These are phyloP conservation scores for Portevinia maculata DNA, from an alignment of 2,888 invertebrate genomes.

Conservation along the genomic window DNA sequence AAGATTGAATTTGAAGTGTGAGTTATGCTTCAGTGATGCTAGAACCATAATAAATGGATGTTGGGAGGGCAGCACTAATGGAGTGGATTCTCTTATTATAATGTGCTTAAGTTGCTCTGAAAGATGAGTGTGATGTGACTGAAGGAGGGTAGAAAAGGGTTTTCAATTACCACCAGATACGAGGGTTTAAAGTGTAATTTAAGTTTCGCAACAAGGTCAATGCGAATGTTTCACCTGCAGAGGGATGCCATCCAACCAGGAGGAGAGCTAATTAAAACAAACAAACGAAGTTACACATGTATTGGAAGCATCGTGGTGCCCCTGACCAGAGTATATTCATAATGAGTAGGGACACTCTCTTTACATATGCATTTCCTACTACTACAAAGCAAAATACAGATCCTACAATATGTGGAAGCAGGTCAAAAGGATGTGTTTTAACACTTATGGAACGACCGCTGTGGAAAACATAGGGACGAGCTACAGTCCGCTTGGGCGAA, in stretches of 20 bases:
- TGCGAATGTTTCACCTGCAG: neutral
- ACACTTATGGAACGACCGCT: no score
- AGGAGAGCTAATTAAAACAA: constrained; percentile 54
- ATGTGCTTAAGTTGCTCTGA: constrained; percentile 51
- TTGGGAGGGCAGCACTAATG: constrained; percentile 32
- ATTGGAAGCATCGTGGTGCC: neutral
- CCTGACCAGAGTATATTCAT: no score
- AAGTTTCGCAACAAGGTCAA: constrained; percentile 47
- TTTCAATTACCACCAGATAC: constrained; percentile 45
- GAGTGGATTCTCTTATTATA: constrained; percentile 54
- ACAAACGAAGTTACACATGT: constrained; percentile 36
- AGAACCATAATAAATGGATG: constrained; percentile 1
- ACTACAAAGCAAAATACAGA: no score
- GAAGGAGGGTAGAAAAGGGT: constrained; percentile 33
- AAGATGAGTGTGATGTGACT: constrained; percentile 15
- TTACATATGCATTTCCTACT: no score
- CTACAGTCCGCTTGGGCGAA: no score
- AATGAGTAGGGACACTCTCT: no score
- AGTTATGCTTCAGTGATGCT: constrained; percentile 35
- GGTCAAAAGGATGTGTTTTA: no score
- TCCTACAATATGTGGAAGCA: no score
- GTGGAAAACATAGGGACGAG: no score
- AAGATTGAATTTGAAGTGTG: constrained; percentile 56
- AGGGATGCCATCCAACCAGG: neutral
- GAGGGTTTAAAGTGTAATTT: constrained; percentile 57